phyloP scores from a whole-genome alignment of 2,797 vertebrate species.

The Falco cherrug region DNA sequence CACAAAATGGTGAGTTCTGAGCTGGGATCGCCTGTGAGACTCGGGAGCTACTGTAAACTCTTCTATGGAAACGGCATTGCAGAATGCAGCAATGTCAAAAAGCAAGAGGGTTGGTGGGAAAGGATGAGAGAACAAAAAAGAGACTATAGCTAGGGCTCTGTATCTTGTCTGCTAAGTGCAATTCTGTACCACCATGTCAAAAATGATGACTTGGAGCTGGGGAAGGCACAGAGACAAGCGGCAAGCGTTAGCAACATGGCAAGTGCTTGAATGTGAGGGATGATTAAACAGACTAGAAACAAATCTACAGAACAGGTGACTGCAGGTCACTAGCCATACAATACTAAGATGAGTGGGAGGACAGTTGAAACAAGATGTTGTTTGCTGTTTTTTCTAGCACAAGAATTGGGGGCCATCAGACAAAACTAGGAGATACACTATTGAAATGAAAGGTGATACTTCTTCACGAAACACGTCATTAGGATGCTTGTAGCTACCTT shows the following conservation, averaged over 20 bases:
- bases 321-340: background rate
- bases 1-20: background rate
- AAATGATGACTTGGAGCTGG: background rate
- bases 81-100: background rate
- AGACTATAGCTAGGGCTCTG: background rate
- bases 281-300: background rate
- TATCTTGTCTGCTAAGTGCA: background rate
- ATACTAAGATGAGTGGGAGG: background rate
- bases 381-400: background rate
- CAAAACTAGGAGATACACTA: background rate
- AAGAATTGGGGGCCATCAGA: background rate
- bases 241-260: fast-evolving
- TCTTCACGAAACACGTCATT: background rate
- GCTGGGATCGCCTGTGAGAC: background rate
- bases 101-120: background rate
- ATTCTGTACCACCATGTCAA: background rate
- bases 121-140: background rate
- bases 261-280: background rate
- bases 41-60: background rate
- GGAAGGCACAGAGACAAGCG: background rate
- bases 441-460: background rate
- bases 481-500: background rate
- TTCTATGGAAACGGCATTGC: background rate
- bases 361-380: background rate
- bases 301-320: background rate